Base-by-base conservation (phyloP, 2,113 vertebrate species). In the Burhinus bistriatus region DNA sequence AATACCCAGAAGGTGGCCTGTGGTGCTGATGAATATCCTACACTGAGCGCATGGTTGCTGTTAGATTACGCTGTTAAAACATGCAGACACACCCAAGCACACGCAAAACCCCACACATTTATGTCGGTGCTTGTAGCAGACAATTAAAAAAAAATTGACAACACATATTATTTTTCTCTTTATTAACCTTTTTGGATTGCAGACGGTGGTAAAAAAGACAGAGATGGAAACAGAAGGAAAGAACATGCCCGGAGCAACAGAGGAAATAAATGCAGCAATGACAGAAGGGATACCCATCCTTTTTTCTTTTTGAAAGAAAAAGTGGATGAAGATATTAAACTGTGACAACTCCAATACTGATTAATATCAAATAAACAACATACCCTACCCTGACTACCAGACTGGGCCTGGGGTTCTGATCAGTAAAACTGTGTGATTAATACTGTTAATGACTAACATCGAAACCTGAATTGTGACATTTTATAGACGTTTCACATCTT, bases 331-430 rank as follows among this genome's bases (percentile, higher is more conserved):
- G 20, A 44, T 13, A 44, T 1, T 36, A 49, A 73, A 3, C 4
- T 40, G 0, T 44, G 47, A 21, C 30, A 61, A 57, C 14, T 36
- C 3, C 20, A 52, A 27, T 9, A 22, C 2, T 10, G 4, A 72
- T 16, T 38, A 49, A 81, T 84, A 83, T 68, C 7, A 76, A 62
- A 72, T 23, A 73, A 93, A 72, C 3, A 52, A 6, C 9, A 29
- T 8, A n/a, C 3, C 5, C 8, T 22, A 23, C 7, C 6, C 12
- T 47, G 34, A 55, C 2, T 58, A 10, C 5, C 7, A 68, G 5
- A 11, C 6, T 45, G 5, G 5, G 9, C 75, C n/a, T 22, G 15
- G 9, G 3, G 6, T 73, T 57, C 40, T 61, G 30, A n/a, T 54
- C 8, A n/a, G 32, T 30, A 88, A 58, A 83, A 59, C 9, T 26